phyloP scores from a whole-genome alignment of 1,140 invertebrate species.

The Phthorimaea operculella region DNA sequence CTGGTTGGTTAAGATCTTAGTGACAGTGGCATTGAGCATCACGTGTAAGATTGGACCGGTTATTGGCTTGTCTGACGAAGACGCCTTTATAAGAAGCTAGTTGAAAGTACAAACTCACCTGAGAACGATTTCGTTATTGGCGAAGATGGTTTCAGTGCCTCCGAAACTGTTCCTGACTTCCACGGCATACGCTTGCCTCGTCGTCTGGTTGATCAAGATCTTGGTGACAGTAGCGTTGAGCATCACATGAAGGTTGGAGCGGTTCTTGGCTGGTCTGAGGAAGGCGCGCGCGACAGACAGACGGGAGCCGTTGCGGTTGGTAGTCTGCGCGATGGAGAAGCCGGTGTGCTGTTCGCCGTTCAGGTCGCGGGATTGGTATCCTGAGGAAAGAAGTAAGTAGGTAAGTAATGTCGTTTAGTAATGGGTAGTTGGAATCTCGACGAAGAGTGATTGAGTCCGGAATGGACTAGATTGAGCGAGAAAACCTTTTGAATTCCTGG shows the following conservation, averaged over 20 bases:
- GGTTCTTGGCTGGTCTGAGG: conserved; percentile 79
- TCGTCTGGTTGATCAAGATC: conserved; percentile 69
- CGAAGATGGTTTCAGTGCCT: conserved; percentile 67
- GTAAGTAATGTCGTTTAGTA: too few species aligned
- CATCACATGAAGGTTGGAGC: conserved; percentile 81
- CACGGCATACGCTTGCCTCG: conserved; percentile 68
- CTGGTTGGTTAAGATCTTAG: conserved; percentile 71
- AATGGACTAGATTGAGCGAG: too few species aligned
- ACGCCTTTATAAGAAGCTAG: too few species aligned
- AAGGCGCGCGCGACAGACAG: conserved; percentile 85
- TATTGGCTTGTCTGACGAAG: conserved; percentile 79
- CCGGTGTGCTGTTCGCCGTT: conserved; percentile 85
- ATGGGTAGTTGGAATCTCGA: too few species aligned
- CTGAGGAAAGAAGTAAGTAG: conserved; percentile 46
- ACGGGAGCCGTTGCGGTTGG: conserved; percentile 87
- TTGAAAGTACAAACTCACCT: too few species aligned
- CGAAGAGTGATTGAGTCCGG: too few species aligned
- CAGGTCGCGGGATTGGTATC: conserved; percentile 84
- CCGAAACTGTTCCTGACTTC: conserved; percentile 72
- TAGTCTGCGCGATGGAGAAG: conserved; percentile 88
- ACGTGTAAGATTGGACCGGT: too few species aligned
- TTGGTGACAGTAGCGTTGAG: conserved; percentile 79
- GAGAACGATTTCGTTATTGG: conserved; percentile 76
- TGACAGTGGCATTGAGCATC: conserved; percentile 80
- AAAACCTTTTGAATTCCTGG: too few species aligned